Base-by-base conservation (phyloP, 2,888 invertebrate genomes). In the Cephus runcator region DNA sequence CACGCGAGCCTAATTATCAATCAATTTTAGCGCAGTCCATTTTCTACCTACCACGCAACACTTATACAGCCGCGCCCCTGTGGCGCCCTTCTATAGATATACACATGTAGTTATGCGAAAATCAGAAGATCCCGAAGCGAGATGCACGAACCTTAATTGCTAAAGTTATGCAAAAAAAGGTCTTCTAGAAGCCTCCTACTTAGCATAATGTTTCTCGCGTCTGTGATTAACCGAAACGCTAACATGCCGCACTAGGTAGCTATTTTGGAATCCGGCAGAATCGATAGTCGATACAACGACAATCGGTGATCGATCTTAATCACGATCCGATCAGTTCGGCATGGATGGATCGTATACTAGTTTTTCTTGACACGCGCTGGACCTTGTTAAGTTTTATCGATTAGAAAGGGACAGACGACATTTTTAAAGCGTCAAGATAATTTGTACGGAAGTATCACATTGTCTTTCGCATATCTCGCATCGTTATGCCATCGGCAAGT, bases 141-240 rank as follows among this genome's bases (percentile, higher is more conserved):
- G 34, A 71, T 71, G 12, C 34, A 71, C 71, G 71, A 71, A 71
- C 71, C 71, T 71, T 34, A 34, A 71, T 34, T 71, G 71, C 71
- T 71, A 34, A 31, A 71, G 71, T 33, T 31, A 71, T 34, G 34
- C 31, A 34, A 71, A 34, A 71, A 71, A 11, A 34, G 34, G 6
- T 71, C 71, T 31, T 34, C 31, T 34, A 30, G 34, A 35, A 73
- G 74, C 74, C 30, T n/a, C 36, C 31, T n/a, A 23, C 74, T 73
- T 73, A 73, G 74, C 74, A 73, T 73, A 73, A 73, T 34, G 36
- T 34, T 33, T 12, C 74, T 34, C n/a, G 15, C 12, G 35, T 33
- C 74, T 73, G 74, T 73, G 31, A 73, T 73, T 73, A 73, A n/a
- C 33, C 74, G 12, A n/a, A 73, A 12, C 35, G 74, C 35, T 34